Base-by-base conservation (phyloP, 2,113 vertebrate species). In the Tragelaphus imberbis region DNA sequence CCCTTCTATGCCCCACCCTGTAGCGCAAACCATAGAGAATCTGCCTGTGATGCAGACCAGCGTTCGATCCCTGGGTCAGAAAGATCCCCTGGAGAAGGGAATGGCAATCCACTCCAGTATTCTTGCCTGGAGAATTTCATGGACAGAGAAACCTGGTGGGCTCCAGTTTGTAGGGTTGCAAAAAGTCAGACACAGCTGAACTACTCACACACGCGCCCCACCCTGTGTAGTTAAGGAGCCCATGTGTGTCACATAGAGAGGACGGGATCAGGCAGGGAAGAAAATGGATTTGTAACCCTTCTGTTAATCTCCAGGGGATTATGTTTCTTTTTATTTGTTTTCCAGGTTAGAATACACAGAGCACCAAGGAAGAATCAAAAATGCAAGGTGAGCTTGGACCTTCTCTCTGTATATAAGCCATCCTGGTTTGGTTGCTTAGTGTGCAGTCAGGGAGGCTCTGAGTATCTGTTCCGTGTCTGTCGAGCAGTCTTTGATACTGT, bases 311-410 rank as follows among this genome's bases (percentile, higher is more conserved):
- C 55, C 6, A 75, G 61, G 58, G 58, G 36, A 61, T 68, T 65
- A 63, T 89, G 61, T 94, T 98, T 79, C 97, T 88, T 92, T 94
- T 58, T 30, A 96, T 81, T 97, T 98, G 8, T 81, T 87, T 87
- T 79, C 61, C 98, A 99, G 99, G 98, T 97, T 99, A 98, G 99
- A 99, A 92, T 99, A 99, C 85, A 97, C 99, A 97, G 99, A 99
- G 97, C 99, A 99, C 91, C 99, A 99, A 97, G 99, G 99, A 97
- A 99, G 99, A 98, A 99, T 99, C 96, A 99, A 99, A 99, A 99
- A 99, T 98, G 99, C 99, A 98, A 99, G 99, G 99, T 99, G 99
- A 98, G 97, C 16, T 15, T 19, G 25, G 79, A 44, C 58, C 27
- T 75, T 90, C 19, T 1, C 21, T 95, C 56, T 58, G 4, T 65